phyloP scores from a whole-genome alignment of 2,113 vertebrate species.

The Sorex araneus region DNA sequence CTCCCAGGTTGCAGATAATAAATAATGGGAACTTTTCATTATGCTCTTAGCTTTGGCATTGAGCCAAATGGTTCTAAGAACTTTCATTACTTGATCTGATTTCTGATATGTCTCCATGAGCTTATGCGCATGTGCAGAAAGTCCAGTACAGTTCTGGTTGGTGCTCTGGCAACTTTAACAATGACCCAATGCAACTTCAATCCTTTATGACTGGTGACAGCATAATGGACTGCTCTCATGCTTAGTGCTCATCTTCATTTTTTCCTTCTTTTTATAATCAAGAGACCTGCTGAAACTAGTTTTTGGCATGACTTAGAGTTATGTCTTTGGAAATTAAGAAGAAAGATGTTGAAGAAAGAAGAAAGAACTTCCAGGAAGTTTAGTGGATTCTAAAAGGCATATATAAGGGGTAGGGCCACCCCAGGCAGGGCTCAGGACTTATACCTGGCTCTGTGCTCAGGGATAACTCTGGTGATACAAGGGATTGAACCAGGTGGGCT shows the following conservation, averaged over 20 bases:
- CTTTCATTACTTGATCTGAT: background rate
- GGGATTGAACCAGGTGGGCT: no score
- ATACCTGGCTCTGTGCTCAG: no score
- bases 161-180: background rate
- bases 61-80: slow-evolving; percentile 12
- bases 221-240: background rate
- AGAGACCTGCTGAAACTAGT: slow-evolving; percentile 33
- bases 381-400: background rate
- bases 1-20: background rate
- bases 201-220: background rate
- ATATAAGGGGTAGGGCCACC: background rate
- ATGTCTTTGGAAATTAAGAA: slow-evolving; percentile 48
- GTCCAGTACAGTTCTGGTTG: background rate
- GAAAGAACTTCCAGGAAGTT: background rate
- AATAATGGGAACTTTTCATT: slow-evolving; percentile 4
- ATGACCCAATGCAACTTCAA: background rate
- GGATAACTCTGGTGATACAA: no score
- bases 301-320: background rate
- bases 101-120: background rate
- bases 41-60: background rate
- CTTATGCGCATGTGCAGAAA: background rate
- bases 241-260: background rate
- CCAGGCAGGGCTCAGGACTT: no score
- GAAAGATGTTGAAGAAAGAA: background rate
- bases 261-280: background rate